These are phyloP conservation scores for Plectrocnemia conspersa DNA, from an alignment of 1,140 invertebrate genomes.

Conservation along the genomic window DNA sequence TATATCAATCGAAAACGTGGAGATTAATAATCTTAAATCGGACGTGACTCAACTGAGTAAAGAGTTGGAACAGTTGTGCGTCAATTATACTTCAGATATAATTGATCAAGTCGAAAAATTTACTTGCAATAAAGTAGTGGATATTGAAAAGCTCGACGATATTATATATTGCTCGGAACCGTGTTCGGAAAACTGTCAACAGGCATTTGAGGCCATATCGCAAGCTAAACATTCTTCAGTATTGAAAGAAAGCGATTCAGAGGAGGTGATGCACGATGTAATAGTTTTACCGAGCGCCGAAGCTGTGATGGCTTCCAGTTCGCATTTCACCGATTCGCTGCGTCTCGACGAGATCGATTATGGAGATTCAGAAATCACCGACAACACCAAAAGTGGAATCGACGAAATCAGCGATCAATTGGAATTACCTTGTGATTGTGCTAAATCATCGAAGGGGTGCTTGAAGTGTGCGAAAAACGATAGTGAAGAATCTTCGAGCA, in stretches of 20 bases:
- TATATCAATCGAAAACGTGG: conserved; percentile 14
- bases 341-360: neutral
- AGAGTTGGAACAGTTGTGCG: conserved; percentile 13
- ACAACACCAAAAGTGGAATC: neutral
- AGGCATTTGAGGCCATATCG: conserved; percentile 37
- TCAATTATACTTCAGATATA: conserved; percentile 3
- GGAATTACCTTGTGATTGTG: neutral
- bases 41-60: conserved; percentile 11
- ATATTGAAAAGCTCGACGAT: conserved; percentile 40
- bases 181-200: conserved; percentile 28
- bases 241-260: neutral
- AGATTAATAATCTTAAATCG: conserved; percentile 13
- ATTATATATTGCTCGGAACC: conserved; percentile 24
- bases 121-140: conserved; percentile 25
- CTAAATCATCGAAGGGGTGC: neutral
- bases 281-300: conserved; percentile 50
- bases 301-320: conserved; percentile 40
- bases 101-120: neutral
- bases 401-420: neutral
- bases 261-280: conserved; percentile 40
- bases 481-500: neutral
- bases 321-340: conserved; percentile 27
- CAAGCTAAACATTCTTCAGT: conserved; percentile 36
- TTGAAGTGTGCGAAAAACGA: neutral
- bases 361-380: too few relatives aligned